These are phyloP conservation scores for Tadarida brasiliensis DNA, from an alignment of 2,797 vertebrate species.

Conservation along the genomic window DNA sequence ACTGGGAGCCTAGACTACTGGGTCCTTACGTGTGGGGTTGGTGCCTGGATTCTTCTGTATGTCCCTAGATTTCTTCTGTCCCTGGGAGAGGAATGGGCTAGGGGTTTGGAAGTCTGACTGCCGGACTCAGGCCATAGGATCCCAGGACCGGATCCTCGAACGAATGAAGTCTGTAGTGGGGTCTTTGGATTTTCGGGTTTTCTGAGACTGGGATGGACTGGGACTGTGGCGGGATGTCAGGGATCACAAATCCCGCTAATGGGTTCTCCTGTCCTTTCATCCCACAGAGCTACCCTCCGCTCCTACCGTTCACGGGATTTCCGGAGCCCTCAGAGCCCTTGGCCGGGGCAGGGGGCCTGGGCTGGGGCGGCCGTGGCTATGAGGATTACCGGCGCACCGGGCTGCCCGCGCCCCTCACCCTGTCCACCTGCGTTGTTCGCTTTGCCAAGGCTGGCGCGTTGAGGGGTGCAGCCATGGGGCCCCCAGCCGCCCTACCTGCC, in stretches of 20 bases:
- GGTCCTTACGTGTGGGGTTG: background rate
- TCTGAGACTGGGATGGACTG: background rate
- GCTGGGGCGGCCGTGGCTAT: constrained; percentile 93
- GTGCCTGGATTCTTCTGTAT: background rate
- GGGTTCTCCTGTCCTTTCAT: constrained; percentile 73
- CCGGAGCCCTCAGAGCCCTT: constrained; percentile 90
- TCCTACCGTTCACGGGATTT: constrained; percentile 90
- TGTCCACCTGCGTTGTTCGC: constrained; percentile 91
- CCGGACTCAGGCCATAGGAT: background rate
- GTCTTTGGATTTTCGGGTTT: background rate
- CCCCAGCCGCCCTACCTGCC: constrained; percentile 66
- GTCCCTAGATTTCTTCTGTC: background rate
- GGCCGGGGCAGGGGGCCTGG: constrained; percentile 89
- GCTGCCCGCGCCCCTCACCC: constrained; percentile 86
- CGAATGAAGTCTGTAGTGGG: background rate
- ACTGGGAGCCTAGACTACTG: background rate
- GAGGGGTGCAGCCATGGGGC: constrained; percentile 82
- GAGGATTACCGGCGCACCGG: constrained; percentile 94
- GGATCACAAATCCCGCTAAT: constrained; percentile 3
- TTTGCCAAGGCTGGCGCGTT: constrained; percentile 93
- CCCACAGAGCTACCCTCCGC: constrained; percentile 89
- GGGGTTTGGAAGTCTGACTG: background rate
- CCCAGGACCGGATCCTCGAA: background rate
- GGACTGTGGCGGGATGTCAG: background rate
- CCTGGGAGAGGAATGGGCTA: background rate